Percentiles rank a stretch among this genome's conserved stretches.
These are phyloP conservation scores for Psilanteris sp. DNA, from an alignment of 1,140 invertebrate species.

Conservation along the genomic window DNA sequence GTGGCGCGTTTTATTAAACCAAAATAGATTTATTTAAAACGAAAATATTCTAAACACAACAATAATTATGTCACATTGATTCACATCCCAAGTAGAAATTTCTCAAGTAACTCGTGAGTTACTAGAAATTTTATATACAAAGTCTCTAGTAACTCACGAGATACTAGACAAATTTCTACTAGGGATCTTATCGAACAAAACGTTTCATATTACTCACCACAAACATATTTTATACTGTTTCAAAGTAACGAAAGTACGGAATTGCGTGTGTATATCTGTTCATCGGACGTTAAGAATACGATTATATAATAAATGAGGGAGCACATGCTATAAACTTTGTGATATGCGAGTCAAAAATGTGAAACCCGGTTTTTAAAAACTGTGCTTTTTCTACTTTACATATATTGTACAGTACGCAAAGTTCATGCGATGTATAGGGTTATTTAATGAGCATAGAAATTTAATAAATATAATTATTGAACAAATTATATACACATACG, in stretches of 20 bases:
- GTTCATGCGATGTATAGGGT: slow-evolving; percentile 69
- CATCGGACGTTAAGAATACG: slow-evolving; percentile 23
- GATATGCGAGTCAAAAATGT: slow-evolving; percentile 70
- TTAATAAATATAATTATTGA: slow-evolving; percentile 65
- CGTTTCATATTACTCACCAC: background rate
- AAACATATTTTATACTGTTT: slow-evolving; percentile 5
- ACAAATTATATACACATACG: slow-evolving; percentile 62
- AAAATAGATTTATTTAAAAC: too few species aligned
- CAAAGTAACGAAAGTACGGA: slow-evolving; percentile 3
- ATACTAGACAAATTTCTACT: too few species aligned
- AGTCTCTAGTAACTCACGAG: too few species aligned
- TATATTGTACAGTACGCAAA: slow-evolving; percentile 71
- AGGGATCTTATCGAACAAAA: too few species aligned
- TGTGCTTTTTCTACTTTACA: slow-evolving; percentile 77
- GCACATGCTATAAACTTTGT: slow-evolving; percentile 66
- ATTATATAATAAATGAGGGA: slow-evolving; percentile 19
- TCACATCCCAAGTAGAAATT: too few species aligned
- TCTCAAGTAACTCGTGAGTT: too few species aligned
- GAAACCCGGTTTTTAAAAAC: slow-evolving; percentile 69
- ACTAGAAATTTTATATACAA: too few species aligned
- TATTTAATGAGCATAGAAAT: slow-evolving; percentile 69
- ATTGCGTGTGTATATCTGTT: slow-evolving; percentile 35
- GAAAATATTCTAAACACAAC: too few species aligned
- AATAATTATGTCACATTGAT: too few species aligned
- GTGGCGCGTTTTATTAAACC: too few species aligned